Conservation (phyloP, 1,140 invertebrate genomes). For the Drosophila ohnishii region DNA sequence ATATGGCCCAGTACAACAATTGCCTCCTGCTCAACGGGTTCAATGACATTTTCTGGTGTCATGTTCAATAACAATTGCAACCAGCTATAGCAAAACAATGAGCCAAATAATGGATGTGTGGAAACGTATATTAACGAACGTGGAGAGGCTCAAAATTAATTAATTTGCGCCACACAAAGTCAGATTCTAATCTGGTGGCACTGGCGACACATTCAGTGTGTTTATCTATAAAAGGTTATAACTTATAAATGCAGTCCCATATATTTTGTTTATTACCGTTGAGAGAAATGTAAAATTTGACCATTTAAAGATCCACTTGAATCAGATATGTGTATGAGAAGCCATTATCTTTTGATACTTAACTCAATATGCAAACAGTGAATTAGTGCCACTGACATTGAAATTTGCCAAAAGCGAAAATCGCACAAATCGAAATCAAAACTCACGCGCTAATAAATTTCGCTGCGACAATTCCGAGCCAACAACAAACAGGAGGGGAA, state of each 20-base stretch:
- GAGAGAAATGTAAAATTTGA: neutral
- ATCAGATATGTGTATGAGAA: neutral
- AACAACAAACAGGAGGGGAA: constrained; percentile 25
- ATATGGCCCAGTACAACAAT: constrained; percentile 46
- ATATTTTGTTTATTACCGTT: neutral
- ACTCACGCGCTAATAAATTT: constrained; percentile 50
- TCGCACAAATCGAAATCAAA: constrained; percentile 23
- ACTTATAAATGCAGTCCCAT: neutral
- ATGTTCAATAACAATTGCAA: constrained; percentile 73
- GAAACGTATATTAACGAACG: neutral
- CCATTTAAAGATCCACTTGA: neutral
- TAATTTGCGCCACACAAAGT: neutral
- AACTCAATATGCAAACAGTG: constrained; percentile 68
- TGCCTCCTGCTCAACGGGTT: constrained; percentile 42
- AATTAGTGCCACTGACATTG: constrained; percentile 68
- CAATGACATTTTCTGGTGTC: constrained; percentile 61
- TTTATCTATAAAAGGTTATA: neutral
- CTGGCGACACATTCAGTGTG: neutral
- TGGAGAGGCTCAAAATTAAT: neutral
- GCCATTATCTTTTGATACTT: constrained; percentile 26
- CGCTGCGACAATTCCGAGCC: constrained; percentile 61
- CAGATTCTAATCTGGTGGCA: neutral
- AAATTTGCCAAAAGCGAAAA: constrained; percentile 62
- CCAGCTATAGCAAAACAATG: constrained; percentile 28
- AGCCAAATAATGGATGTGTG: constrained; percentile 25